Evolutionary conservation across 2,113 vertebrate species (phyloP).

Genomic region (Puma concolor): DNA sequence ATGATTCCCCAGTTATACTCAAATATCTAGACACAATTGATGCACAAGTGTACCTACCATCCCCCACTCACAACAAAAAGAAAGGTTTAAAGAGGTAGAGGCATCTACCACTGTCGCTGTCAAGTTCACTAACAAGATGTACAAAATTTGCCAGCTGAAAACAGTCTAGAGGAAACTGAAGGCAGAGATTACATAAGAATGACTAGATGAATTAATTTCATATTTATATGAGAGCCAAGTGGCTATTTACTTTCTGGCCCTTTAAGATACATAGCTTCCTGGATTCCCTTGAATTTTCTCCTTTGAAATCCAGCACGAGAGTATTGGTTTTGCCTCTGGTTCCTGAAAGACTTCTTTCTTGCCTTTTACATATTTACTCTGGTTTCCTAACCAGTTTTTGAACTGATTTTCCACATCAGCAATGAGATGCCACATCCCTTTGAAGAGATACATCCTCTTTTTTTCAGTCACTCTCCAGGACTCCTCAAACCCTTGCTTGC

Average conservation of each 20-base stretch:
- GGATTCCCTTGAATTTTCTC: not conserved
- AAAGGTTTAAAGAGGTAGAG: not conserved
- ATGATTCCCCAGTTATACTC: not conserved
- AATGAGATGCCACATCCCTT: not conserved
- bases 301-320: not conserved
- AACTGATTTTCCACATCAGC: slow-evolving; percentile 33
- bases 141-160: not conserved
- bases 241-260: not conserved
- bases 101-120: not conserved
- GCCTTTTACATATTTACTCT: not conserved
- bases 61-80: not conserved
- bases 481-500: not conserved
- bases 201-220: not conserved
- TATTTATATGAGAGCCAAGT: not conserved
- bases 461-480: not conserved
- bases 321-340: not conserved
- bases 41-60: not conserved
- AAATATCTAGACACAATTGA: not conserved
- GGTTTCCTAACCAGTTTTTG: not conserved
- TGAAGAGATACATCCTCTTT: not conserved
- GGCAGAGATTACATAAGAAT: not conserved
- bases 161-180: not conserved
- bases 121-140: not conserved
- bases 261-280: not conserved
- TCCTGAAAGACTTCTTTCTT: slow-evolving; percentile 37